Evolutionary conservation across 1,140 invertebrate species (phyloP), one percentile per base, ranked within the genome.

Genomic region (Pseudomyrmex gracilis): DNA sequence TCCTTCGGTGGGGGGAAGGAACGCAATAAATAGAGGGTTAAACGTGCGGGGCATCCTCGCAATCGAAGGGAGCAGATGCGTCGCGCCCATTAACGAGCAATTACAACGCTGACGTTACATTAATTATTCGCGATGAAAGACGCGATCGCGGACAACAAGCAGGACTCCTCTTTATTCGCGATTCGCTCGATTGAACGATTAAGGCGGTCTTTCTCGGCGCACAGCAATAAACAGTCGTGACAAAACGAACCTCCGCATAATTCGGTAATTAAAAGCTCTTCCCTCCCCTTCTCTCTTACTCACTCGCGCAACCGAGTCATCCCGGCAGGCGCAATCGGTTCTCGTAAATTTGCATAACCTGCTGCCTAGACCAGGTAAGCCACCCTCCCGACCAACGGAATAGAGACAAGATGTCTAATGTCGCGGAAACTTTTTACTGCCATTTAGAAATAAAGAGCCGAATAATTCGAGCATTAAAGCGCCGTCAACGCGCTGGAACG

Each of bases 121-220:
- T 92, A 92, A 92, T 92, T 91, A 90, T 90, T 71, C 17, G 10
- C 61, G 20, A 76, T 82, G 73, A 77, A 77, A 82, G 70, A 43
- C 63, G 53, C 49, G 43, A 4, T 13, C 60, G 68, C 85, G 83
- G 73, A 83, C 87, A 90, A 83, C 87, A 90, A 77, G 89, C 89
- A 90, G 83, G 68, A 87, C 60, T 61, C 17, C 68, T 91, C 74
- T 90, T 89, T 91, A 87, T 91, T 76, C 83, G 60, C 55, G 84
- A 90, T 90, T 53, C 92, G 88, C 91, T 92, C 93, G 91, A 94
- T 94, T 94, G 90, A 93, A 88, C 92, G 90, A 93, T 93, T 92
- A 93, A 92, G 88, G 55, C 60, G 76, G 82, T 74, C 61, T 85
- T 77, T 34, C 60, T 53, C 71, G 74, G 20, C 71, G 57, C 57